Evolutionary conservation across 1,140 invertebrate species (phyloP).

Genomic region (Apolygus lucorum): DNA sequence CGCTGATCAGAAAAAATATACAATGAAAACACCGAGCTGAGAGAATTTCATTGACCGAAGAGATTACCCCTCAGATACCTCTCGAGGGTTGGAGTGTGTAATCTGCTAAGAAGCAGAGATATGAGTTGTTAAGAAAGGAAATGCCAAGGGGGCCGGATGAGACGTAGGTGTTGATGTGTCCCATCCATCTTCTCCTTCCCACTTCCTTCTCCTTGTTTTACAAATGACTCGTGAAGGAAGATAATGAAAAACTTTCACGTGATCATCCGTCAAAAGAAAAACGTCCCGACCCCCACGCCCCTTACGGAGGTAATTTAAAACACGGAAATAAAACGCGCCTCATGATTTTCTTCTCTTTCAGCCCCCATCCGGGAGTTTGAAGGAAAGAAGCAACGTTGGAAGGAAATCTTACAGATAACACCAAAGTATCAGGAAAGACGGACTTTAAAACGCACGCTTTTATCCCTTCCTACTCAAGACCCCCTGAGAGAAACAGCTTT

Average conservation of each 20-base stretch:
- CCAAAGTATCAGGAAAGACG: conserved; percentile 8
- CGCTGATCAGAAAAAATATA: too few species aligned
- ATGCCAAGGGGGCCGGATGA: neutral
- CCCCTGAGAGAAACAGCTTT: neutral
- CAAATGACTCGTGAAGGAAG: conserved; percentile 11
- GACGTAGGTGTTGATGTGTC: conserved; percentile 4
- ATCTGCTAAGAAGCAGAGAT: too few species aligned
- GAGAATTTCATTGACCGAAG: too few species aligned
- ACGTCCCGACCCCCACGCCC: neutral
- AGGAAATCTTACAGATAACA: neutral
- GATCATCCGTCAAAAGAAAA: conserved; percentile 11
- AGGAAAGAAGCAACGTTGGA: neutral
- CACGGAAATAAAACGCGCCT: neutral
- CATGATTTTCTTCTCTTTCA: neutral
- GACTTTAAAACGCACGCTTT: neutral
- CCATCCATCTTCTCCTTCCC: neutral
- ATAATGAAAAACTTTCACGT: conserved; percentile 12
- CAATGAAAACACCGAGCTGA: too few species aligned
- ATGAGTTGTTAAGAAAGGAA: too few species aligned
- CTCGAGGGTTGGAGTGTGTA: too few species aligned
- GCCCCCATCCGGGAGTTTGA: neutral
- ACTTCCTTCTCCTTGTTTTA: neutral
- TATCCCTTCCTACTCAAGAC: neutral
- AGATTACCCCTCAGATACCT: too few species aligned
- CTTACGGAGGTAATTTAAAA: neutral